Percentiles rank a stretch among this genome's conserved stretches.
Evolutionary conservation across 2,888 invertebrate genomes (phyloP).

Genomic region (Cryptus armator): DNA sequence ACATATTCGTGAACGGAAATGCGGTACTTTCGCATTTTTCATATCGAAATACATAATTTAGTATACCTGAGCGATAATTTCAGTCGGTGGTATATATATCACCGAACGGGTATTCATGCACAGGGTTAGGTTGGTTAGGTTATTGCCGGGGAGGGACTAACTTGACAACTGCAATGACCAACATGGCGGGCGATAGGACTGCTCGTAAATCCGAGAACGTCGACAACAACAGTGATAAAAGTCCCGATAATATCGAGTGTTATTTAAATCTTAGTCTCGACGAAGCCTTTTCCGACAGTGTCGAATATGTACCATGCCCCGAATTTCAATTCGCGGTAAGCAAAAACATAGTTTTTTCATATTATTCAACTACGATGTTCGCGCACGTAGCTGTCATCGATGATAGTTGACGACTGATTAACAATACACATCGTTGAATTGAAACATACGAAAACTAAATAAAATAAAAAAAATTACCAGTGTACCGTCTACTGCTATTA

Average conservation of each 20-base stretch:
- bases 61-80: too few relatives aligned
- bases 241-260: conserved; percentile 76
- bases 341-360: neutral
- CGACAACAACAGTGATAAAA: conserved; percentile 74
- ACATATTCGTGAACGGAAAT: too few relatives aligned
- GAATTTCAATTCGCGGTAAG: conserved; percentile 81
- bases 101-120: too few relatives aligned
- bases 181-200: conserved; percentile 82
- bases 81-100: too few relatives aligned
- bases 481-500: too few relatives aligned
- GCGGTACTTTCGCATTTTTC: too few relatives aligned
- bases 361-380: neutral
- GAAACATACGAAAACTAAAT: too few relatives aligned
- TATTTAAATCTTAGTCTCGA: conserved; percentile 77
- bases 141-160: neutral
- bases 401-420: neutral
- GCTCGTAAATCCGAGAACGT: conserved; percentile 76
- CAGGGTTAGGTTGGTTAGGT: too few relatives aligned
- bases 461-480: too few relatives aligned
- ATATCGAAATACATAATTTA: too few relatives aligned
- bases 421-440: neutral
- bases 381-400: conserved; percentile 5
- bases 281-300: conserved; percentile 74
- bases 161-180: conserved; percentile 31
- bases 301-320: conserved; percentile 76